Percentiles rank a stretch among this genome's conserved stretches.
Evolutionary conservation across 2,888 invertebrate species (phyloP).

Genomic region (Oxytorus armatus): DNA sequence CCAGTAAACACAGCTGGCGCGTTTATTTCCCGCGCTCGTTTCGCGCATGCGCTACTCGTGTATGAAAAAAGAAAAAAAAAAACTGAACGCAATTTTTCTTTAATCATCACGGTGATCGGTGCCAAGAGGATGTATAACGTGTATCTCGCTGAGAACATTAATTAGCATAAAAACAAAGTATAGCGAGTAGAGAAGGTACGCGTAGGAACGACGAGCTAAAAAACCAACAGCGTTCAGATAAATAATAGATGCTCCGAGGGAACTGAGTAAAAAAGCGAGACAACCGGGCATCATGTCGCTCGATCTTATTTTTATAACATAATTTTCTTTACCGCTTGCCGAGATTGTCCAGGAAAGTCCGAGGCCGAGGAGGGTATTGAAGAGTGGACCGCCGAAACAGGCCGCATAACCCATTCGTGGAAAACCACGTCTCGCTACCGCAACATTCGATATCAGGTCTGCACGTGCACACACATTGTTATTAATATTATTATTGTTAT

Average conservation of each 20-base stretch:
- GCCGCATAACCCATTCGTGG: constrained; percentile 89
- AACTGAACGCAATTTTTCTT: neutral
- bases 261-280: constrained; percentile 84
- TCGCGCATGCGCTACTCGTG: neutral
- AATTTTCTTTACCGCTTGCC: constrained; percentile 67
- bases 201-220: constrained; percentile 84
- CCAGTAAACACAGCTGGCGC: constrained; percentile 32
- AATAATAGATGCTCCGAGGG: constrained; percentile 83
- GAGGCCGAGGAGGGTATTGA: constrained; percentile 85
- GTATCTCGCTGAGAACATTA: constrained; percentile 85
- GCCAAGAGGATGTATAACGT: constrained; percentile 82
- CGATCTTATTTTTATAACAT: constrained; percentile 78
- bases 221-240: constrained; percentile 85
- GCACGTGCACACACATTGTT: constrained; percentile 58
- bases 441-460: constrained; percentile 87
- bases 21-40: constrained; percentile 24
- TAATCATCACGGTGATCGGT: constrained; percentile 78
- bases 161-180: constrained; percentile 85
- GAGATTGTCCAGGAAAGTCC: constrained; percentile 83
- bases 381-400: constrained; percentile 89
- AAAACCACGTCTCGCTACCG: constrained; percentile 87
- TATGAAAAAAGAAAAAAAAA: neutral
- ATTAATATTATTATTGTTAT: neutral
- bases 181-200: constrained; percentile 84
- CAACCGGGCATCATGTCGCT: constrained; percentile 84